A percentile compares a stretch with the other conserved stretches of the same genome.
These are phyloP conservation scores for Micromys minutus DNA, from an alignment of 2,113 vertebrate species.

Conservation along the genomic window DNA sequence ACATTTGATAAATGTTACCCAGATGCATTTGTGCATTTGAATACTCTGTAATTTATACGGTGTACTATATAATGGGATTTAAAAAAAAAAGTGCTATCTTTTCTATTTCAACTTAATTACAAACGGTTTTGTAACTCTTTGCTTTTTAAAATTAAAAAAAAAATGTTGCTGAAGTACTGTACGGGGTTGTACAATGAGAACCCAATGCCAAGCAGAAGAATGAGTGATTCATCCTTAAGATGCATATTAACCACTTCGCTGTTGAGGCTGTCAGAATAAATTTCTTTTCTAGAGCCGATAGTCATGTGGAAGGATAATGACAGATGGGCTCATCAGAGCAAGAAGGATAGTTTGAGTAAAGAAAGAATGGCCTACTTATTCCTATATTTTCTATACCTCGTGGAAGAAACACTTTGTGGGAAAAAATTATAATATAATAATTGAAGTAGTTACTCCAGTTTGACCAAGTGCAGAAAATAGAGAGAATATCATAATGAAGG, in stretches of 20 bases:
- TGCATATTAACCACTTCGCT: conserved; percentile 85
- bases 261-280: conserved; percentile 81
- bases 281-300: conserved; percentile 72
- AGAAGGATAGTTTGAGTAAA: conserved; percentile 50
- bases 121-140: conserved; percentile 97
- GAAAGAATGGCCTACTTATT: conserved; percentile 57
- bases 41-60: conserved; percentile 98
- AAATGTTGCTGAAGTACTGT: conserved; percentile 93
- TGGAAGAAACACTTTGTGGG: conserved; percentile 43
- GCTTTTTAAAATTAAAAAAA: conserved; percentile 93
- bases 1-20: conserved; percentile 92
- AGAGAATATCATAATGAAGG: conserved; percentile 38
- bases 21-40: conserved; percentile 91
- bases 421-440: conserved; percentile 40
- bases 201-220: conserved; percentile 87
- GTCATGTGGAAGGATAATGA: conserved; percentile 78
- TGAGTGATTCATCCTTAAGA: conserved; percentile 84
- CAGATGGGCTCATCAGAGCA: conserved; percentile 70
- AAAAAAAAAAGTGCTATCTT: conserved; percentile 96
- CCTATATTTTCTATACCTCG: conserved; percentile 70
- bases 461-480: conserved; percentile 48
- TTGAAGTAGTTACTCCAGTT: conserved; percentile 21
- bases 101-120: conserved; percentile 96
- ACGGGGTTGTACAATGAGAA: conserved; percentile 95
- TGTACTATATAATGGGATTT: conserved; percentile 98